Base-by-base conservation (phyloP, 2,113 vertebrate species). In the Tenrec ecaudatus region DNA sequence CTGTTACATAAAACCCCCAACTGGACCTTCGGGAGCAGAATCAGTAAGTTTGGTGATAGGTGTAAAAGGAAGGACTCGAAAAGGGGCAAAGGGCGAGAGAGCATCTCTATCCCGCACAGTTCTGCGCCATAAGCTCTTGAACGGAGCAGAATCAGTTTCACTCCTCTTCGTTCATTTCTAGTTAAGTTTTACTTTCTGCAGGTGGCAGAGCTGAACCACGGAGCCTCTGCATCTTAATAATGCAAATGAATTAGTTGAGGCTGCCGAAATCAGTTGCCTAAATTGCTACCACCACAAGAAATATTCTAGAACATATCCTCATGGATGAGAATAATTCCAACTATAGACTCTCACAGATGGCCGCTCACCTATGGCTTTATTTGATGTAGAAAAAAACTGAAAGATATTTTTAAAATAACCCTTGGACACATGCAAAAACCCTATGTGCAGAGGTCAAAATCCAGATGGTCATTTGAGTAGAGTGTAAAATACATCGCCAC, bases 301-400 rank as follows among this genome's bases (percentile, higher is more conserved):
- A 73, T 33, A 57, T 7, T 62, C 20, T 27, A 82, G 71, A 89
- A 88, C 76, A 80, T 68, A 19, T 91, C 82, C 0, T 23, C 79
- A 80, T 3, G 79, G 7, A 9, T 60, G 64, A 76, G 62, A 76
- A 53, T 47, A 81, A 82, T 80, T 91, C n/a, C 71, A 76, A n/a
- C 8, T 90, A 29, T 25, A 92, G 17, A 94, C 62, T 79, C 68
- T 68, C 12, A 47, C 47, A 69, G 82, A 31, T 79, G 73, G 85
- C 5, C 31, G 91, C 40, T 86, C n/a, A n/a, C 31, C 53, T 77
- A 14, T 31, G n/a, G 23, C 40, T 89, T 68, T 76, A 40, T 85
- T 92, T 91, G 62, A 86, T 88, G 92, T 78, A 80, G 73, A 11
- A 43, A 91, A 69, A 69, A 64, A 71, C 15, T 89, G 14, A 64